Base-by-base conservation (phyloP, 2,113 vertebrate genomes). In the Plectropomus leopardus region DNA sequence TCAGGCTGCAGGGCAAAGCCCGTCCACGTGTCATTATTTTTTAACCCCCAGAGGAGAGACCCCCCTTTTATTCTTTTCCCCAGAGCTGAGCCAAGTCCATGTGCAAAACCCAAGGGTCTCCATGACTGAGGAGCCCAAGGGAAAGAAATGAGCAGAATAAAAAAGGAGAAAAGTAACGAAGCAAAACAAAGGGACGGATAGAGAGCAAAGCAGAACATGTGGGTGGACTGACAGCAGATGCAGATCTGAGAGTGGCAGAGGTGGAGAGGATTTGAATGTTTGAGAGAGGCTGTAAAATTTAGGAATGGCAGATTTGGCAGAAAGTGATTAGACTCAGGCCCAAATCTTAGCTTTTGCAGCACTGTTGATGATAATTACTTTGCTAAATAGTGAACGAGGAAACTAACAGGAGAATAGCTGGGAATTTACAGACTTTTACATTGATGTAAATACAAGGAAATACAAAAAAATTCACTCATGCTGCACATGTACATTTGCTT, bases 191-290 rank as follows among this genome's bases (percentile, higher is more conserved):
- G 15, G 17, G 44, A 61, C 21, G 40, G 47, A 75, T 28, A 28
- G 57, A 72, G 50, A 68, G 28, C 4, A 13, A 24, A 42, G 26
- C 17, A 19, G 51, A 76, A 32, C 24, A 69, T 65, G 64, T 84
- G 78, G 78, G 72, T 61, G 64, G 53, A 70, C 15, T 66, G 55
- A 72, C 13, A 73, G 48, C 30, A 72, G 55, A 59, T 55, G 45
- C 48, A 71, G 47, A 68, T 64, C 44, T 63, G 6, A 66, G 55
- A 68, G n/a, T 44, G 54, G 28, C 51, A 65, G 60, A 63, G 45
- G 23, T 71, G 48, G 34, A 58, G 14, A 77, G 32, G 23, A 70
- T 65, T 32, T 72, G 6, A 67, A 67, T 57, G 16, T 61, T 57
- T 54, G 23, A 63, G 17, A 45, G 30, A 54, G 14, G 42, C 2